A percentile compares a stretch with the other conserved stretches of the same genome.
These are phyloP conservation scores for Diuraphis noxia DNA, from an alignment of 1,140 invertebrate genomes.

Conservation along the genomic window DNA sequence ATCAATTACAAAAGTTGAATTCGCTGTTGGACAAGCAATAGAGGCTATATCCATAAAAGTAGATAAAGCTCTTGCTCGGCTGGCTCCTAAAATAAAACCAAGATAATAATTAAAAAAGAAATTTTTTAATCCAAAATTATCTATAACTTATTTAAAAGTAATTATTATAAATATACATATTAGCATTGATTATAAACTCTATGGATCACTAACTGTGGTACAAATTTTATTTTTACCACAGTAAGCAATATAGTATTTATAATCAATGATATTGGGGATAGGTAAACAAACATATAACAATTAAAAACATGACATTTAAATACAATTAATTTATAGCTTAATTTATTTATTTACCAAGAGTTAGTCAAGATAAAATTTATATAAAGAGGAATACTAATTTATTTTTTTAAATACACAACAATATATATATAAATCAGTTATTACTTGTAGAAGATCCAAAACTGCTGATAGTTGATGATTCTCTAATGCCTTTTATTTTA, in stretches of 20 bases:
- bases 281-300: too few species aligned
- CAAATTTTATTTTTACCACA: too few species aligned
- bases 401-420: too few species aligned
- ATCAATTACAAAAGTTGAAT: slow-evolving; percentile 32
- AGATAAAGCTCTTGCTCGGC: slow-evolving; percentile 28
- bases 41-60: slow-evolving; percentile 9
- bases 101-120: background rate
- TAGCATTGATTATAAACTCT: too few species aligned
- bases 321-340: background rate
- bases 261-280: too few species aligned
- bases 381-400: too few species aligned
- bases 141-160: background rate
- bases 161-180: background rate
- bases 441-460: slow-evolving; percentile 36
- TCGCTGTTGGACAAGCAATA: slow-evolving; percentile 34
- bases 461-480: slow-evolving; percentile 15
- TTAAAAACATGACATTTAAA: too few species aligned
- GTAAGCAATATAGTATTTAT: too few species aligned
- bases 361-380: background rate
- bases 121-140: background rate
- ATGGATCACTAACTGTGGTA: too few species aligned
- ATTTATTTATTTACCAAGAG: too few species aligned
- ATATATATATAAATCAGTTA: background rate
- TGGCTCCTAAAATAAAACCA: slow-evolving; percentile 29
- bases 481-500: slow-evolving; percentile 7